Evolutionary conservation across 2,797 vertebrate genomes (phyloP), one percentile per base, ranked within the genome.

Genomic region (Heteromormyrus szaboi): DNA sequence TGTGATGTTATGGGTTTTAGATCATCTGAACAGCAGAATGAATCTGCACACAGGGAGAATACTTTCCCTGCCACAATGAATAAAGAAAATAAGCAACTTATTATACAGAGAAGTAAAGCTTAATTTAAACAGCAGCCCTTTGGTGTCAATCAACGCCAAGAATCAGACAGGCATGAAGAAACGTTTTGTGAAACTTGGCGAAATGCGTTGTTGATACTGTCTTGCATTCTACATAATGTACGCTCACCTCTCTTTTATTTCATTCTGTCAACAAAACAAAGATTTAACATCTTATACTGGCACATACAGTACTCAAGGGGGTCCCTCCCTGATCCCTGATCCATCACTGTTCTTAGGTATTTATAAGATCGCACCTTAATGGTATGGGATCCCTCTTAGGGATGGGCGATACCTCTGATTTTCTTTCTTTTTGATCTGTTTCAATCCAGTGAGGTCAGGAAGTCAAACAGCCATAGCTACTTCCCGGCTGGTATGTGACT

Each of bases 1-100:
- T 65, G 37, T 48, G 79, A 88, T 25, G 54, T 86, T 88, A n/a
- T 48, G 83, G 81, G 89, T 76, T 89, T 91, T 68, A 88, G 89
- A 87, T 89, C 81, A 86, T 89, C 90, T 89, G 79, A 87, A 88
- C 85, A 83, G 85, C 22, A 3, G 53, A 51, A 68, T 62, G 81
- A 54, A 51, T 53, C 59, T 7, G 37, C 86, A 76, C 87, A 89
- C 56, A n/a, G 85, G 62, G 19, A 83, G 51, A 91, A 89, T 48
- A 85, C 53, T 72, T 53, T 22, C 46, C 56, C 11, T 85, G 76
- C 51, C 76, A 72, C 84, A 51, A 46, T 89, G 88, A 91, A 79
- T 89, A 25, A 84, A 19, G 46, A 48, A 48, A 25, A 84, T 84
- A 84, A 25, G 81, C 9, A 51, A 50, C 81, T 84, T 84, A 84